Evolutionary conservation across 2,888 invertebrate species (phyloP).

Genomic region (Ennomos erosarius): DNA sequence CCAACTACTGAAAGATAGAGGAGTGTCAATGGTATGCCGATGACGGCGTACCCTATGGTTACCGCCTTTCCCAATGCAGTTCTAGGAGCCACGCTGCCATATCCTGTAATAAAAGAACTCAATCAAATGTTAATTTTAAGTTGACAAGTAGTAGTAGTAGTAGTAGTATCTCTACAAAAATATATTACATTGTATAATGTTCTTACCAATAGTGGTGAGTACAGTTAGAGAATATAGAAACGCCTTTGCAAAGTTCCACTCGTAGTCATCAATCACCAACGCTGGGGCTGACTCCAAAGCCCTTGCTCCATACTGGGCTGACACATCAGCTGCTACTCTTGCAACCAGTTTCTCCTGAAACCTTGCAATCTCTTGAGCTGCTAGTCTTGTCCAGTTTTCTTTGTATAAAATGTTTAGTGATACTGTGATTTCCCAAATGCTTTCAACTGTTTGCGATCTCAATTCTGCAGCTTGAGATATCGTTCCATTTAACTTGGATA

Average conservation of each 20-base stretch:
- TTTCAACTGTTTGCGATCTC: conserved; percentile 90
- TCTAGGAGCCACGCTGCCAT: conserved; percentile 96
- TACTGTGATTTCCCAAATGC: conserved; percentile 96
- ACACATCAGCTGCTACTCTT: conserved; percentile 91
- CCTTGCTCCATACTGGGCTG: conserved; percentile 80
- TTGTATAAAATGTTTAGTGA: conserved; percentile 94
- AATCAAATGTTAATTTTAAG: too few relatives aligned
- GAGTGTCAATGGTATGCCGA: conserved; percentile 95
- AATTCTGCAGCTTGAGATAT: conserved; percentile 76
- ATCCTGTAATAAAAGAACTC: conserved; percentile 86
- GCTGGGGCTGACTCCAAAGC: conserved; percentile 77
- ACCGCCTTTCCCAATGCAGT: conserved; percentile 96
- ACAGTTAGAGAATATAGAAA: conserved; percentile 98
- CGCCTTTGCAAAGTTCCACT: conserved; percentile 95
- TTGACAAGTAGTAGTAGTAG: too few relatives aligned
- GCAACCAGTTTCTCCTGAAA: conserved; percentile 94
- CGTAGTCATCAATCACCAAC: conserved; percentile 85
- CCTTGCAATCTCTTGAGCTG: conserved; percentile 88
- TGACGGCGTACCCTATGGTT: conserved; percentile 94
- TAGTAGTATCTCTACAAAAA: too few relatives aligned
- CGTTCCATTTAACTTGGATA: conserved; percentile 68
- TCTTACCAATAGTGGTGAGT: conserved; percentile 94
- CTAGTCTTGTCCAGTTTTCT: conserved; percentile 95
- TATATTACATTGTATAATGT: neutral
- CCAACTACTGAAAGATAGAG: conserved; percentile 95